These are phyloP conservation scores for Etheostoma spectabile DNA, from an alignment of 2,113 vertebrate species.

Conservation along the genomic window DNA sequence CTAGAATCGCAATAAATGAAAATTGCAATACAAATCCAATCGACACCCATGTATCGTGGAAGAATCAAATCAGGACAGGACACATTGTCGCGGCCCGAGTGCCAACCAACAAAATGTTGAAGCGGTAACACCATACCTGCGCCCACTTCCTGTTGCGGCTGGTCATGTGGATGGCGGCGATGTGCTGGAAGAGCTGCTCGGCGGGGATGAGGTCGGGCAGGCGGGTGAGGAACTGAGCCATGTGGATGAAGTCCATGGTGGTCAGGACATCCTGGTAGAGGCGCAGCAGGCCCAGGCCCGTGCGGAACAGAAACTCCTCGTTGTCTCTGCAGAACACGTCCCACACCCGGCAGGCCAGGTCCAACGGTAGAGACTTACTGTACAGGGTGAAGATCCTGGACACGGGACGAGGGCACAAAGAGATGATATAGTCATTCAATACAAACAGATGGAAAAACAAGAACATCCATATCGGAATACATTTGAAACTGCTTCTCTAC, in stretches of 20 bases:
- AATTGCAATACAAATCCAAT: no score
- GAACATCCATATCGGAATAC: no score
- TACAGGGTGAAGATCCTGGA: conserved; percentile 97
- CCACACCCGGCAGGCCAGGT: conserved; percentile 96
- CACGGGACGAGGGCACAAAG: not conserved
- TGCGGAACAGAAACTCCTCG: conserved; percentile 96
- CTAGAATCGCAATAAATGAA: no score
- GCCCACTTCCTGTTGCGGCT: conserved; percentile 95
- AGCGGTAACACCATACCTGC: conserved; percentile 83
- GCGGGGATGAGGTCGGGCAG: conserved; percentile 91
- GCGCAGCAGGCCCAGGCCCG: conserved; percentile 91
- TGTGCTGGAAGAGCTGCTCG: conserved; percentile 90
- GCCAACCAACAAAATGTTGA: not conserved
- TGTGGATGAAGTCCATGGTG: conserved; percentile 97
- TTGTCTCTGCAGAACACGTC: conserved; percentile 96
- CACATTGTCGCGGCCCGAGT: no score
- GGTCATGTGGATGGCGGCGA: conserved; percentile 91
- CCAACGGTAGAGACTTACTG: conserved; percentile 93
- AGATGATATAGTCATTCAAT: not conserved
- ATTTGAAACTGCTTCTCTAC: no score
- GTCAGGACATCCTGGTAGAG: conserved; percentile 93
- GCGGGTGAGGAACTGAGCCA: conserved; percentile 95
- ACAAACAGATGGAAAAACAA: not conserved
- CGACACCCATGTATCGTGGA: no score
- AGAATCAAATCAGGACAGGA: no score